Evolutionary conservation across 2,113 vertebrate species (phyloP).

Genomic region (Ciconia stormi): DNA sequence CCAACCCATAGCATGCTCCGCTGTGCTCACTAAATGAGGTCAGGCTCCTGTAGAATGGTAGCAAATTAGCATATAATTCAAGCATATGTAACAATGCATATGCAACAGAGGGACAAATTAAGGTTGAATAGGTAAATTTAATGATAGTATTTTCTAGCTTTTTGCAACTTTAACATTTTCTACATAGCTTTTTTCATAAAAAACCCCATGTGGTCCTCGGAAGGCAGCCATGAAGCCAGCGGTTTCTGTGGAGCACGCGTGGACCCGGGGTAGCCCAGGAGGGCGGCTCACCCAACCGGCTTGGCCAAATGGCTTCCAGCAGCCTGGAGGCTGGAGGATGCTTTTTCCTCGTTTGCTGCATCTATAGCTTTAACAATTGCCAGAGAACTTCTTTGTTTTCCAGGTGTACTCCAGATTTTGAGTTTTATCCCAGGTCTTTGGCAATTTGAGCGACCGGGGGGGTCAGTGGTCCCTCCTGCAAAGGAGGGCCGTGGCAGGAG

Average conservation of each 20-base stretch:
- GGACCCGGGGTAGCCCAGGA: neutral
- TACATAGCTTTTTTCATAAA: neutral
- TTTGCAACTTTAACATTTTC: neutral
- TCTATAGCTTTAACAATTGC: rapidly evolving
- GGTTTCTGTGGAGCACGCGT: neutral
- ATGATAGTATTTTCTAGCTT: neutral
- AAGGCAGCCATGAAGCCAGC: neutral
- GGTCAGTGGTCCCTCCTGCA: rapidly evolving
- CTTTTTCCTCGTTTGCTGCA: neutral
- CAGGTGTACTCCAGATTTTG: neutral
- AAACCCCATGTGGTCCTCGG: rapidly evolving
- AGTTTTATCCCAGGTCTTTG: neutral
- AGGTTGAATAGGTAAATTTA: neutral
- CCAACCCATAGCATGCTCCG: neutral
- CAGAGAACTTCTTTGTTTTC: neutral
- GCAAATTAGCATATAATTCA: neutral
- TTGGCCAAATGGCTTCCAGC: neutral
- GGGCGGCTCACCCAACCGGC: rapidly evolving
- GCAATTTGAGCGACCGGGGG: rapidly evolving
- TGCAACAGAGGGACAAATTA: neutral
- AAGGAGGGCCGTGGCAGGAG: neutral
- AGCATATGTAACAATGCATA: neutral
- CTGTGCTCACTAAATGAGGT: neutral
- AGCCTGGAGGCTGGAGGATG: rapidly evolving
- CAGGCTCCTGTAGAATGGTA: neutral